These are phyloP conservation scores for Mystacornis crossleyi DNA, from an alignment of 2,113 vertebrate genomes.

Conservation along the genomic window DNA sequence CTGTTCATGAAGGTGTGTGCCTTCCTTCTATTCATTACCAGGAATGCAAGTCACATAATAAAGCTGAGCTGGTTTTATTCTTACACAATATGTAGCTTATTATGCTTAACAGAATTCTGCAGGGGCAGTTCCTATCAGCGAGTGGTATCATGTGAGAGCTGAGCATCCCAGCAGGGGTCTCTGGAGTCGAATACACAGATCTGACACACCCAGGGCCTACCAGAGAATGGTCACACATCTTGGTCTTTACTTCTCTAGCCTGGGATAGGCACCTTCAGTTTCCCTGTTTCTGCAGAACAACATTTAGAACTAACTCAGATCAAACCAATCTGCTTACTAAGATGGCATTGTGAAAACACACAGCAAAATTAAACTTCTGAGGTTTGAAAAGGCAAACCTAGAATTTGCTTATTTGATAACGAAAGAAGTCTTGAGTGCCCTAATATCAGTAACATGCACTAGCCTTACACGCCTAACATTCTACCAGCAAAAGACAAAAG, in stretches of 20 bases:
- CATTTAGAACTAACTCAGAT: background rate
- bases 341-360: background rate
- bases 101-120: background rate
- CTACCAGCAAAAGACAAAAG: background rate
- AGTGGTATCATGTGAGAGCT: background rate
- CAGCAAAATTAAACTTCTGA: background rate
- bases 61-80: constrained; percentile 26
- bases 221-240: background rate
- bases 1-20: background rate
- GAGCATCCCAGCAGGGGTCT: background rate
- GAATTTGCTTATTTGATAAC: background rate
- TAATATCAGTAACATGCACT: background rate
- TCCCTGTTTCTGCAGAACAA: background rate
- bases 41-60: constrained; percentile 28
- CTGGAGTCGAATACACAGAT: background rate
- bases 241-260: background rate
- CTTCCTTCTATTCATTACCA: constrained; percentile 49
- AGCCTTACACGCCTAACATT: background rate
- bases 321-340: background rate
- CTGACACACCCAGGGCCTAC: background rate
- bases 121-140: background rate
- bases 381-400: background rate
- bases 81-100: background rate
- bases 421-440: background rate
- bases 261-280: background rate